Evolutionary conservation across 1,140 invertebrate genomes (phyloP).

Genomic region (Anthonomus grandis): DNA sequence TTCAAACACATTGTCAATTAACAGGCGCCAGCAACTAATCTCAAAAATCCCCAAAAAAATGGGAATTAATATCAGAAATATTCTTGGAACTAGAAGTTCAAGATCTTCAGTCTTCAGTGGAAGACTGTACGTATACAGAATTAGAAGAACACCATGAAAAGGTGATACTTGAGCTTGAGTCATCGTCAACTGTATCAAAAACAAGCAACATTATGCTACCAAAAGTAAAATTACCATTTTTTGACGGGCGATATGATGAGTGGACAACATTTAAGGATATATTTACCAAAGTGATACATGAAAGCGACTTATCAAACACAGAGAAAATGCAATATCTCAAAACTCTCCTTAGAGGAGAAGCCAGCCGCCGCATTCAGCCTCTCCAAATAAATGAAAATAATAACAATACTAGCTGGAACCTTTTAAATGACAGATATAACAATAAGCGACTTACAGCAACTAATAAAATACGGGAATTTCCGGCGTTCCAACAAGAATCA

Average conservation of each 20-base stretch:
- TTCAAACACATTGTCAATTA: too few species aligned
- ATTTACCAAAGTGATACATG: too few species aligned
- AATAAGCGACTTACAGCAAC: not conserved
- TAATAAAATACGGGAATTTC: not conserved
- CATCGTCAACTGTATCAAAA: too few species aligned
- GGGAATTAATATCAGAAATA: too few species aligned
- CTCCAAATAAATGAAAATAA: not conserved
- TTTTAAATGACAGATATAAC: not conserved
- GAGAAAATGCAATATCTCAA: conserved; percentile 17
- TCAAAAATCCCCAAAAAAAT: too few species aligned
- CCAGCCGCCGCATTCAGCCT: not conserved
- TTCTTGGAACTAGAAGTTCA: too few species aligned
- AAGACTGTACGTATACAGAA: too few species aligned
- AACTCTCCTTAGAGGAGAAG: not conserved
- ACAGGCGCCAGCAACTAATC: too few species aligned
- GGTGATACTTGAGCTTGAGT: too few species aligned
- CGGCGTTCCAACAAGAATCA: not conserved
- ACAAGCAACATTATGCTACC: not conserved
- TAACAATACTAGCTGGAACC: not conserved
- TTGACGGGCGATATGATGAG: not conserved
- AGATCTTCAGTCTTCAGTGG: too few species aligned
- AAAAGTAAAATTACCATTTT: not conserved
- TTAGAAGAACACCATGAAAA: too few species aligned
- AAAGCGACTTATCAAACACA: not conserved
- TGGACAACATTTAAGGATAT: not conserved